Conservation (phyloP, 2,888 invertebrate genomes). For the Drosophila atroscutellata region DNA sequence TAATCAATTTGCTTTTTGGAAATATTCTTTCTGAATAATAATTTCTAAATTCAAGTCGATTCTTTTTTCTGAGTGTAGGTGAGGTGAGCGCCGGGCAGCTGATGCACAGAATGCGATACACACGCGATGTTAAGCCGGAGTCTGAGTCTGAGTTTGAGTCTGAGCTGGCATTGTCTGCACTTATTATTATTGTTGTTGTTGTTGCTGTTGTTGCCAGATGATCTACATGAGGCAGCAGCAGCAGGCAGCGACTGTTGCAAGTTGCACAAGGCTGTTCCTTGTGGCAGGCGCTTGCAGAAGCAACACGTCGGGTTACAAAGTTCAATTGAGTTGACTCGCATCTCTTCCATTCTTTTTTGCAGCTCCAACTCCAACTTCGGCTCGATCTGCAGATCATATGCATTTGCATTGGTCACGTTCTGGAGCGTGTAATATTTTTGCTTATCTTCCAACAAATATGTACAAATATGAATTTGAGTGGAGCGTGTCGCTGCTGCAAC, state of each 20-base stretch:
- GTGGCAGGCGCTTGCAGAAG: slow-evolving; percentile 68
- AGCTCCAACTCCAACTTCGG: slow-evolving; percentile 1
- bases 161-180: slow-evolving; percentile 54
- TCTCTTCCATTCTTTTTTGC: slow-evolving; percentile 35
- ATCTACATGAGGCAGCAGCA: slow-evolving; percentile 69
- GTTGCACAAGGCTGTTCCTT: slow-evolving; percentile 38
- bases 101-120: slow-evolving; percentile 76
- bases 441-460: slow-evolving; percentile 76
- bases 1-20: too few species aligned
- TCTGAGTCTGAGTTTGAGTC: slow-evolving; percentile 2
- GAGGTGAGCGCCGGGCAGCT: slow-evolving; percentile 58
- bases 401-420: slow-evolving; percentile 80
- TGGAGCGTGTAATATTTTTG: slow-evolving; percentile 78
- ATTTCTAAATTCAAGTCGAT: not conserved
- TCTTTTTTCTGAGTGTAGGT: not conserved
- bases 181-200: slow-evolving; percentile 47
- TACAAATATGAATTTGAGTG: slow-evolving; percentile 76
- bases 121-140: slow-evolving; percentile 61
- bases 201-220: slow-evolving; percentile 55
- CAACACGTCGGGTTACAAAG: slow-evolving; percentile 76
- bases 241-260: slow-evolving; percentile 31
- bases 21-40: not conserved
- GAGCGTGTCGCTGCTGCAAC: slow-evolving; percentile 12
- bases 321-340: slow-evolving; percentile 78
- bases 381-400: slow-evolving; percentile 65